Evolutionary conservation across 2,888 invertebrate genomes (phyloP).

Genomic region (Malthinus seriepunctatus): DNA sequence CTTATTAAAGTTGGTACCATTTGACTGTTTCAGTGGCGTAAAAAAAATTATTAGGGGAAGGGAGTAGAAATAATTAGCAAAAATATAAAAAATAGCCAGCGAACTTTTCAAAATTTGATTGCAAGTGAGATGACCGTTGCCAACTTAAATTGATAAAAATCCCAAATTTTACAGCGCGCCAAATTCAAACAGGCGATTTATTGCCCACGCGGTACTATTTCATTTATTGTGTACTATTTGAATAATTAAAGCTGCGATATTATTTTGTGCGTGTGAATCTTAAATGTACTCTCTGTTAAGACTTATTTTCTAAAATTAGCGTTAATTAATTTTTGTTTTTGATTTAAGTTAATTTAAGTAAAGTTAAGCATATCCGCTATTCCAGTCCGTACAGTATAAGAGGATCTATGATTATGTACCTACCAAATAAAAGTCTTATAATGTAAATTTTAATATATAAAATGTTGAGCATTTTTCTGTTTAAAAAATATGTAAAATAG

Average conservation of each 20-base stretch:
- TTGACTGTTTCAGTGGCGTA: too few species aligned
- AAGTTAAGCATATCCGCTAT: not conserved
- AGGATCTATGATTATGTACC: not conserved
- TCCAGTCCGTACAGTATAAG: conserved; percentile 1
- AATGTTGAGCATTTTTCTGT: not conserved
- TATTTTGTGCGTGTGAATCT: conserved; percentile 1
- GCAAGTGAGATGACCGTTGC: too few species aligned
- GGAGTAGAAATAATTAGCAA: too few species aligned
- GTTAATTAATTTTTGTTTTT: not conserved
- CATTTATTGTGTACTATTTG: too few species aligned
- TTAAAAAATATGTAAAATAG: conserved; percentile 1
- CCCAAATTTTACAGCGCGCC: too few species aligned
- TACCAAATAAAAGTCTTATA: not conserved
- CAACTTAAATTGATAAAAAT: too few species aligned
- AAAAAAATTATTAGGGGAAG: too few species aligned
- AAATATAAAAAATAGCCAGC: too few species aligned
- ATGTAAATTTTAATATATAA: not conserved
- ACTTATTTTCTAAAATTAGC: not conserved
- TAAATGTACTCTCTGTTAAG: not conserved
- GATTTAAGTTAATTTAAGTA: not conserved
- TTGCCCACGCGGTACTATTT: too few species aligned
- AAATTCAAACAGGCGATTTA: too few species aligned
- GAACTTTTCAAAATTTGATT: too few species aligned
- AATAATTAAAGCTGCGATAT: not conserved
- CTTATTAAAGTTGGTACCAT: too few species aligned